Base-by-base conservation (phyloP, 2,113 vertebrate genomes). In the Chloroceryle aenea region DNA sequence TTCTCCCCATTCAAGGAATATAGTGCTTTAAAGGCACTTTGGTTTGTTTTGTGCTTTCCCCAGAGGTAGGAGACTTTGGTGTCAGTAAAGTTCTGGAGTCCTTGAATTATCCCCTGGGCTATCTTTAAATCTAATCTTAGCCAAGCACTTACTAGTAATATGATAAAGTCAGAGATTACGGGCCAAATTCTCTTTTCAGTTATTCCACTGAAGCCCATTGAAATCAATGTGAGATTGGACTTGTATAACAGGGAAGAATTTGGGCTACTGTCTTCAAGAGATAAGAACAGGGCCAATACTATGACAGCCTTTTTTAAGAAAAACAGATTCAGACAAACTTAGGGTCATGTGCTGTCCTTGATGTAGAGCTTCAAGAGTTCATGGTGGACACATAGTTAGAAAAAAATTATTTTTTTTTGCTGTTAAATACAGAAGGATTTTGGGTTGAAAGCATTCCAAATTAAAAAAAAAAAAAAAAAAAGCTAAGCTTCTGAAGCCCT, bases 211-310 rank as follows among this genome's bases (percentile, higher is more conserved):
- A 93, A 94, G 78, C 88, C 40, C 61, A 62, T 32, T 94, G 93
- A 94, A 97, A 96, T 97, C 96, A 94, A 97, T 96, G 85, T 89
- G 88, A 89, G 93, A 95, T 96, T 96, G 73, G 86, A 96, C 76
- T 90, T 82, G 53, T 94, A 88, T 81, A 92, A 62, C 22, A 86
- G 68, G 48, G 62, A 45, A 89, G 90, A 93, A 87, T 89, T 89
- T 89, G 90, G 95, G 83, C 79, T 77, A 95, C 83, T 96, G 96
- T 78, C 76, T 89, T 59, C 36, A 72, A 68, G 80, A 94, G 96
- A 96, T 96, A 97, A 96, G 96, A 90, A 81, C 12, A 27, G 86
- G 92, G n/a, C 96, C 93, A 95, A 96, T 97, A 92, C 10, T 42
- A 16, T n/a, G 92, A 52, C 40, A 75, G 17, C 21, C n/a, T 56